These are phyloP conservation scores for Charaxes varanes DNA, from an alignment of 1,140 invertebrate genomes.

Conservation along the genomic window DNA sequence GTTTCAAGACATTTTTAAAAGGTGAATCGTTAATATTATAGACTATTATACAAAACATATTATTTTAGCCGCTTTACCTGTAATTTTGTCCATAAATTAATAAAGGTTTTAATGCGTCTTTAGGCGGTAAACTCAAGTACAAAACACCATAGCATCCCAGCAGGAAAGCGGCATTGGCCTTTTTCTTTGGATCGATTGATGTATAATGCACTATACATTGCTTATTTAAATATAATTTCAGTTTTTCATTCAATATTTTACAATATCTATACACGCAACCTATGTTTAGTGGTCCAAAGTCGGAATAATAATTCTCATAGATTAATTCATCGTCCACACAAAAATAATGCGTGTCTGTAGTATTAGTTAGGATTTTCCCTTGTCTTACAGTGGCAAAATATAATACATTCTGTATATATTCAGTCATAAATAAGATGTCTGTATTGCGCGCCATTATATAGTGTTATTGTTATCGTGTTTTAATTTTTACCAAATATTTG, in stretches of 20 bases:
- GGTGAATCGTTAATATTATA: too few relatives aligned
- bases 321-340: constrained; percentile 91
- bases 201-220: constrained; percentile 81
- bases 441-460: constrained; percentile 41
- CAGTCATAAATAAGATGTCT: constrained; percentile 56
- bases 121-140: constrained; percentile 89
- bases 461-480: too few relatives aligned
- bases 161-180: constrained; percentile 87
- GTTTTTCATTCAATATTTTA: constrained; percentile 84
- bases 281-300: constrained; percentile 97
- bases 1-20: too few relatives aligned
- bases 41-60: too few relatives aligned
- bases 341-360: constrained; percentile 90
- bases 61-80: too few relatives aligned
- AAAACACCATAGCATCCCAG: constrained; percentile 92
- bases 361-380: constrained; percentile 79
- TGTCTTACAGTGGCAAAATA: constrained; percentile 58
- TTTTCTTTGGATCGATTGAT: constrained; percentile 82
- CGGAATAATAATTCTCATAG: constrained; percentile 97
- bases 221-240: constrained; percentile 52
- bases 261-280: constrained; percentile 96
- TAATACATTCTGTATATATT: constrained; percentile 64
- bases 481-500: too few relatives aligned
- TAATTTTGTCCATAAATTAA: constrained; percentile 77
- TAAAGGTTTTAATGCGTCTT: constrained; percentile 88